Evolutionary conservation across 2,888 invertebrate species (phyloP).

Genomic region (Odontocolon sp.): DNA sequence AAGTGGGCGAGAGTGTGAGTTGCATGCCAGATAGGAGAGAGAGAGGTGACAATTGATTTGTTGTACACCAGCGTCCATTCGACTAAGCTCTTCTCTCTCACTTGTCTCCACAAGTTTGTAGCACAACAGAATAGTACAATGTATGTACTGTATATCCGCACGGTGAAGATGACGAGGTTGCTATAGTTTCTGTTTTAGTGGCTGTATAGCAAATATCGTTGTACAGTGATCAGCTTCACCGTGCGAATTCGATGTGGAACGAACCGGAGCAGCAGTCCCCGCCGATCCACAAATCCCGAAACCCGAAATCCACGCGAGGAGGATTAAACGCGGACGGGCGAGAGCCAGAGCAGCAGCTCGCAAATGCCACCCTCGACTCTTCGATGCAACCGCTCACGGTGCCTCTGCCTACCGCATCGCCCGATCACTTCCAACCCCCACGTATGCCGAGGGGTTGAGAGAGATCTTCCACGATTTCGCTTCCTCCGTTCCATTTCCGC

Average conservation of each 20-base stretch:
- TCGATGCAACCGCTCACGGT: slow-evolving; percentile 58
- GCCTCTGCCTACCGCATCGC: slow-evolving; percentile 15
- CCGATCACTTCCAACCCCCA: slow-evolving; percentile 19
- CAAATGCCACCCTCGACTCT: slow-evolving; percentile 63
- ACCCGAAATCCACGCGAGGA: slow-evolving; percentile 64
- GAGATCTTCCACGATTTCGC: slow-evolving; percentile 36
- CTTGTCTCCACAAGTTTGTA: too few relatives aligned
- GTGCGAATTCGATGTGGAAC: too few relatives aligned
- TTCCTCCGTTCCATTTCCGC: slow-evolving; percentile 30
- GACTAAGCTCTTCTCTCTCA: background rate
- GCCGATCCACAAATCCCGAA: slow-evolving; percentile 68
- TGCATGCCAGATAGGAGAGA: too few relatives aligned
- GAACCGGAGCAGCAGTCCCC: background rate
- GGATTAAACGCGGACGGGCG: slow-evolving; percentile 68
- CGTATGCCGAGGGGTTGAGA: slow-evolving; percentile 15
- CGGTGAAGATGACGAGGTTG: too few relatives aligned
- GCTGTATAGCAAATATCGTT: slow-evolving; percentile 4
- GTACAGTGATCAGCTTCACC: background rate
- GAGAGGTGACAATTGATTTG: slow-evolving; percentile 68
- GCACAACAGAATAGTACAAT: too few relatives aligned
- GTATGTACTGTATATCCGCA: too few relatives aligned
- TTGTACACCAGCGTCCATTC: slow-evolving; percentile 60
- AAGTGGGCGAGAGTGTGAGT: slow-evolving; percentile 14
- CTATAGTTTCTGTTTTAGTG: too few relatives aligned
- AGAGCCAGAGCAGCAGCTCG: slow-evolving; percentile 40